Evolutionary conservation across 2,113 vertebrate genomes (phyloP).

Genomic region (Malaclemys terrapin): DNA sequence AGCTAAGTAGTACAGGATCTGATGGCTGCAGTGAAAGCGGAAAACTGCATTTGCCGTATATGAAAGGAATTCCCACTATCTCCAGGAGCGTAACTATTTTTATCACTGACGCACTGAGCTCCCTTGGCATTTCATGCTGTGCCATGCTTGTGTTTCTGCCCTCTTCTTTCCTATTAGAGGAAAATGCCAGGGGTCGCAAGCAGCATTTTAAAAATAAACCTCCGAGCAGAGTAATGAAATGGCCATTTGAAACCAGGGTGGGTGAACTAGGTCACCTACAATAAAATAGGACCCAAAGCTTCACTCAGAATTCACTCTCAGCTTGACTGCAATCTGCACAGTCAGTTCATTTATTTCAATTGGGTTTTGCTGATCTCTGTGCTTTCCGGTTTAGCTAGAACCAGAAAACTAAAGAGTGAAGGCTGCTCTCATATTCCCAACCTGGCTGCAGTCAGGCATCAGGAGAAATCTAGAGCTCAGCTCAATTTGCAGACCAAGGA

Average conservation of each 20-base stretch:
- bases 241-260: not conserved
- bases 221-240: not conserved
- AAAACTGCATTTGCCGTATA: not conserved
- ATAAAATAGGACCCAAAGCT: not conserved
- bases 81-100: not conserved
- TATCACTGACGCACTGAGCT: not conserved
- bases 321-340: not conserved
- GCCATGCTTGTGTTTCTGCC: not conserved
- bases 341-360: not conserved
- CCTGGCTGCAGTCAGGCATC: not conserved
- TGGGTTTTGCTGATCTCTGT: not conserved
- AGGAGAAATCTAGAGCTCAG: not conserved
- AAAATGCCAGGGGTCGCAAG: conserved; percentile 2
- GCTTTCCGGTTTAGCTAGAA: not conserved
- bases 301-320: not conserved
- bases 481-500: not conserved
- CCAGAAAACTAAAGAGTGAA: not conserved
- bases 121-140: not conserved
- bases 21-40: not conserved
- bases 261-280: not conserved
- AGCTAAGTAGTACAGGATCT: not conserved
- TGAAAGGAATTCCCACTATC: not conserved
- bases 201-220: not conserved
- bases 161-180: not conserved
- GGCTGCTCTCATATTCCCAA: not conserved